Percentiles rank a stretch among this genome's conserved stretches.
Evolutionary conservation across 2,888 invertebrate species (phyloP).

Genomic region (Apotomis capreana): DNA sequence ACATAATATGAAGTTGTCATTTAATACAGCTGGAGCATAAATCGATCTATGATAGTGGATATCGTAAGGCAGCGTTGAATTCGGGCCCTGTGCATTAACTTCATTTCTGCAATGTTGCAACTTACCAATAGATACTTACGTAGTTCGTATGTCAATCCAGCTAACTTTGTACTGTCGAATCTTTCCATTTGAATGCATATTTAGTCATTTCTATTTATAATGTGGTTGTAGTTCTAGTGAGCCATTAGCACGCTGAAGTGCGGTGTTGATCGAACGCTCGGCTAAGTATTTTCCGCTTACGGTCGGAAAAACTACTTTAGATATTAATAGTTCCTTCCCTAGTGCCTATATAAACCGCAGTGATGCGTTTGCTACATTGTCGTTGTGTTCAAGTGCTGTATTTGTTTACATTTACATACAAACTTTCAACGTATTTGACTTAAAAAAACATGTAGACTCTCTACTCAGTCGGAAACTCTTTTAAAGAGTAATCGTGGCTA

Average conservation of each 20-base stretch:
- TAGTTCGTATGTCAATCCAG: conserved; percentile 14
- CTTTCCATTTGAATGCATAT: conserved; percentile 8
- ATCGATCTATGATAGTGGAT: too few relatives aligned
- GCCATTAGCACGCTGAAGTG: conserved; percentile 12
- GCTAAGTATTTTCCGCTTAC: conserved; percentile 29
- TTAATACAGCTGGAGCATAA: too few relatives aligned
- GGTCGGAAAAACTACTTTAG: conserved; percentile 13
- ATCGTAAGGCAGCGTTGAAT: too few relatives aligned
- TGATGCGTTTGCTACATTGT: background rate
- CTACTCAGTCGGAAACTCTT: too few relatives aligned
- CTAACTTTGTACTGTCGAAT: conserved; percentile 6
- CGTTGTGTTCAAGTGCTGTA: background rate
- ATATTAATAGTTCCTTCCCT: conserved; percentile 1
- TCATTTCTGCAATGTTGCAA: conserved; percentile 4
- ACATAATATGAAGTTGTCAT: too few relatives aligned
- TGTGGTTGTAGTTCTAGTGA: background rate
- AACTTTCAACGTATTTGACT: too few relatives aligned
- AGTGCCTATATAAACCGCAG: background rate
- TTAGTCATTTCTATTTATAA: conserved; percentile 1
- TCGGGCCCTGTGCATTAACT: too few relatives aligned
- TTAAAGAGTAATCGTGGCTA: too few relatives aligned
- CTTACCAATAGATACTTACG: background rate
- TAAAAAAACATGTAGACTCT: too few relatives aligned
- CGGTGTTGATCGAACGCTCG: conserved; percentile 8
- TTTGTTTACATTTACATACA: too few relatives aligned